A percentile compares a stretch with the other conserved stretches of the same genome.
Conservation (phyloP, 2,888 invertebrate species). For the Diaprepes abbreviatus region DNA sequence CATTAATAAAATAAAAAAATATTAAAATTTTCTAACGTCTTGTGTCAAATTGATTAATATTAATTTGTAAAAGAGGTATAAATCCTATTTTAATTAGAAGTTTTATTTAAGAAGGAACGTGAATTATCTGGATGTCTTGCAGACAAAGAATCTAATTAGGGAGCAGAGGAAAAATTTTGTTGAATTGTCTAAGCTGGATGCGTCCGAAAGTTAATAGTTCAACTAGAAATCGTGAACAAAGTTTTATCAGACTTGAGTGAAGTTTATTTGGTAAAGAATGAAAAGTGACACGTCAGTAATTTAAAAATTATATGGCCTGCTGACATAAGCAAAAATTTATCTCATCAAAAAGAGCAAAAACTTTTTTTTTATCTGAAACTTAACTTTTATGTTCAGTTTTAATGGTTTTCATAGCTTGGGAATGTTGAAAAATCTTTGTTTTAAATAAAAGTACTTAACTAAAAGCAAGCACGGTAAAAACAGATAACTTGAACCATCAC, state of each 20-base stretch:
- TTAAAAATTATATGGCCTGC: conserved; percentile 10
- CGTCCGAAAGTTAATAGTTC: conserved; percentile 20
- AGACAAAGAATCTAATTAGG: conserved; percentile 34
- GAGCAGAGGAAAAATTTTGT: conserved; percentile 18
- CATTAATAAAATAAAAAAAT: too few relatives aligned
- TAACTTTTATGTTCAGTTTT: too few relatives aligned
- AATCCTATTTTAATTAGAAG: conserved; percentile 21
- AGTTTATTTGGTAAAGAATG: conserved; percentile 18
- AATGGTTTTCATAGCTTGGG: too few relatives aligned
- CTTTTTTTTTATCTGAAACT: too few relatives aligned
- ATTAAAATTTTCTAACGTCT: too few relatives aligned
- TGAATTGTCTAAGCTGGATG: conserved; percentile 3
- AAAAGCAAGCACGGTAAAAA: too few relatives aligned
- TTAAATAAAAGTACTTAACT: too few relatives aligned
- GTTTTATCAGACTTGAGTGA: conserved; percentile 10
- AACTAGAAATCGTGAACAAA: conserved; percentile 15
- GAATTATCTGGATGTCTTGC: conserved; percentile 22
- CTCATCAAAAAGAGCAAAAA: background rate
- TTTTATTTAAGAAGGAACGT: conserved; percentile 20
- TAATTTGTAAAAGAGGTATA: conserved; percentile 1
- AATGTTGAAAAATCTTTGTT: too few relatives aligned
- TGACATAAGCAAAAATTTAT: background rate
- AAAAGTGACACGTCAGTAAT: conserved; percentile 5
- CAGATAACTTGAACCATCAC: too few relatives aligned
- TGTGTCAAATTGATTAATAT: too few relatives aligned